Percentiles rank a stretch among this genome's conserved stretches.
phyloP scores from a whole-genome alignment of 2,797 vertebrate genomes.

The Rallus crepitans region DNA sequence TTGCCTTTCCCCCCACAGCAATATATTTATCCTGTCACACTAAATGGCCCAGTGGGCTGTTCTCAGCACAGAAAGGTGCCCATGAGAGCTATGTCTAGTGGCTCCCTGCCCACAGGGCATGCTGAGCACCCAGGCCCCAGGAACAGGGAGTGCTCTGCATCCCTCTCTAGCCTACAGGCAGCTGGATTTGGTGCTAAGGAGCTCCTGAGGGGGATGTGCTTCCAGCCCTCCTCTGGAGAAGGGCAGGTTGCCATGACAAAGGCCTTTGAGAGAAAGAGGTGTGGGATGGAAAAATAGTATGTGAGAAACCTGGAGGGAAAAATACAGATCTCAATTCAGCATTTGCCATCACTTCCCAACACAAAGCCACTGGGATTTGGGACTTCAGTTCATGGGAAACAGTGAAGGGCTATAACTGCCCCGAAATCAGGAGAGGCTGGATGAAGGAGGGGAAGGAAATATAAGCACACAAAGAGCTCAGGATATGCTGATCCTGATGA shows the following conservation, averaged over 20 bases:
- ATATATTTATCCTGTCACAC: background rate
- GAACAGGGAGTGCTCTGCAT: background rate
- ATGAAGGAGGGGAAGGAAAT: background rate
- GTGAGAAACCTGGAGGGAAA: constrained; percentile 30
- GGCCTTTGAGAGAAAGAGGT: constrained; percentile 60
- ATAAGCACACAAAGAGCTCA: background rate
- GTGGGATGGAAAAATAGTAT: constrained; percentile 53
- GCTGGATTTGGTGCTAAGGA: background rate
- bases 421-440: background rate
- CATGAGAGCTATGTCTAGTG: background rate
- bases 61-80: background rate
- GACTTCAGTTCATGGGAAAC: background rate
- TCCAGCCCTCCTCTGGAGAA: constrained; percentile 59
- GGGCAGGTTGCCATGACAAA: constrained; percentile 68
- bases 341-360: background rate
- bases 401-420: background rate
- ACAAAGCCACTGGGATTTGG: background rate
- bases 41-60: rapidly evolving
- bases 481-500: background rate
- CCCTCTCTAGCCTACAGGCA: background rate
- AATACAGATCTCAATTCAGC: background rate
- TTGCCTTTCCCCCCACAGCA: background rate
- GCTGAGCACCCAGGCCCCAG: background rate
- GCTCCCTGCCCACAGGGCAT: background rate
- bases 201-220: constrained; percentile 53